A percentile compares a stretch with the other conserved stretches of the same genome.
phyloP scores from a whole-genome alignment of 2,888 invertebrate species.

The Lepidocyrtoides sp. region DNA sequence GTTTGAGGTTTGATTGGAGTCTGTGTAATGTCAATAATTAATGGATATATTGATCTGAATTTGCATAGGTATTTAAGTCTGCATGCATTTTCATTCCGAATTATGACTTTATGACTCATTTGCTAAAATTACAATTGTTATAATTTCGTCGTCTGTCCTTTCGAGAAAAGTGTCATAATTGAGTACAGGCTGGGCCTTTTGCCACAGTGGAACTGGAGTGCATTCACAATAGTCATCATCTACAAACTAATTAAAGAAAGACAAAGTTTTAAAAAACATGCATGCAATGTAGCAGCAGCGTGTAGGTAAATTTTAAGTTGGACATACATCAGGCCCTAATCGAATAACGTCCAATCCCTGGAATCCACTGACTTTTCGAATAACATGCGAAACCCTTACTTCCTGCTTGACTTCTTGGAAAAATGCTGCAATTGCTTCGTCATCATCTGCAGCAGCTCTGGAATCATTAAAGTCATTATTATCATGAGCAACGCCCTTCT shows the following conservation, averaged over 20 bases:
- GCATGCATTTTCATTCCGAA: no score
- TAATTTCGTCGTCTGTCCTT: slow-evolving; percentile 81
- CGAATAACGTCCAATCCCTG: slow-evolving; percentile 77
- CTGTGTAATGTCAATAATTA: slow-evolving; percentile 54
- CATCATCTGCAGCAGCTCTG: slow-evolving; percentile 64
- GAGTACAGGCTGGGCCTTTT: slow-evolving; percentile 70
- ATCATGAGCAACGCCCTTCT: not conserved
- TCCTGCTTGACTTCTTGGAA: slow-evolving; percentile 78
- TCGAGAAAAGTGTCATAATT: slow-evolving; percentile 78
- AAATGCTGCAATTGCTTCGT: slow-evolving; percentile 78
- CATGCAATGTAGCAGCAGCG: no score
- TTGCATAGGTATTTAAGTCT: no score
- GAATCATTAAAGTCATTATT: no score
- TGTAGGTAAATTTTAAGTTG: no score
- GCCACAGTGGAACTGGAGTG: slow-evolving; percentile 83
- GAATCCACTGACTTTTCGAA: slow-evolving; percentile 79
- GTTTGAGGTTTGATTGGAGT: slow-evolving; percentile 81
- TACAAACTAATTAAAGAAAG: slow-evolving; percentile 76
- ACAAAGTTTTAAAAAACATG: no score
- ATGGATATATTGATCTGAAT: no score
- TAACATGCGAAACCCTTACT: slow-evolving; percentile 63
- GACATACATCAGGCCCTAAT: slow-evolving; percentile 83
- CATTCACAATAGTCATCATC: slow-evolving; percentile 83
- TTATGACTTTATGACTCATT: no score
- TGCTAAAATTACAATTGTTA: slow-evolving; percentile 76